These are phyloP conservation scores for Hucho hucho DNA, from an alignment of 2,113 vertebrate species.

Conservation along the genomic window DNA sequence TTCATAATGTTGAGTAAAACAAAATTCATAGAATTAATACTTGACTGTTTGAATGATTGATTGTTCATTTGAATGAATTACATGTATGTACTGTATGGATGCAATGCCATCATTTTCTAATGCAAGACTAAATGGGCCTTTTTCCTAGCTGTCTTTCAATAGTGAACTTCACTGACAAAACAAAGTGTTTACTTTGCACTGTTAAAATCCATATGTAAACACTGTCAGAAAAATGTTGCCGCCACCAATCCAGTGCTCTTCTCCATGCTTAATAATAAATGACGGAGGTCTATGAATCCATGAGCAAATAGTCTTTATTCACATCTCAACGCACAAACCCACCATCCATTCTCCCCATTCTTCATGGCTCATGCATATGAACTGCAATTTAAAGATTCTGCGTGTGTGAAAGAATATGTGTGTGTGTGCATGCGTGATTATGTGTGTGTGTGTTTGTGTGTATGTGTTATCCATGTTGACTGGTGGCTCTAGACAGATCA, in stretches of 20 bases:
- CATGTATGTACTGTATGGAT: not conserved
- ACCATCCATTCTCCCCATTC: slow-evolving; percentile 51
- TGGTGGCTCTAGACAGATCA: slow-evolving; percentile 40
- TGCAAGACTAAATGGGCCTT: not conserved
- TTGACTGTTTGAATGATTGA: not conserved
- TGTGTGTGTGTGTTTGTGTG: slow-evolving; percentile 12
- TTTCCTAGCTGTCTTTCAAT: slow-evolving; percentile 23
- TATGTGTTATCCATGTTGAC: slow-evolving; percentile 20
- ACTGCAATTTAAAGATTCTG: slow-evolving; percentile 41
- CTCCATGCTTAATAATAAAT: slow-evolving; percentile 70
- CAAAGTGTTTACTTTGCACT: slow-evolving; percentile 40
- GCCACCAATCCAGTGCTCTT: slow-evolving; percentile 57
- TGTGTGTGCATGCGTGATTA: too few species aligned
- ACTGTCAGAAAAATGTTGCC: slow-evolving; percentile 69
- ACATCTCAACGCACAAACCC: slow-evolving; percentile 64
- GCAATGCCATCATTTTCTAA: not conserved
- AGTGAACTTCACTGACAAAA: slow-evolving; percentile 24
- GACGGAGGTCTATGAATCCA: slow-evolving; percentile 65
- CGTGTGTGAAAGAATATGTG: slow-evolving; percentile 24
- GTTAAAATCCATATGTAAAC: slow-evolving; percentile 55
- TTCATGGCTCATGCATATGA: slow-evolving; percentile 44
- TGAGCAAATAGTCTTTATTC: slow-evolving; percentile 74
- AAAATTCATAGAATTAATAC: not conserved
- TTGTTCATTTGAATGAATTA: not conserved
- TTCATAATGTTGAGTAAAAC: not conserved